Percentiles rank a stretch among this genome's conserved stretches.
These are phyloP conservation scores for Loris lydekkerianus DNA, from an alignment of 2,797 vertebrate species.

Conservation along the genomic window DNA sequence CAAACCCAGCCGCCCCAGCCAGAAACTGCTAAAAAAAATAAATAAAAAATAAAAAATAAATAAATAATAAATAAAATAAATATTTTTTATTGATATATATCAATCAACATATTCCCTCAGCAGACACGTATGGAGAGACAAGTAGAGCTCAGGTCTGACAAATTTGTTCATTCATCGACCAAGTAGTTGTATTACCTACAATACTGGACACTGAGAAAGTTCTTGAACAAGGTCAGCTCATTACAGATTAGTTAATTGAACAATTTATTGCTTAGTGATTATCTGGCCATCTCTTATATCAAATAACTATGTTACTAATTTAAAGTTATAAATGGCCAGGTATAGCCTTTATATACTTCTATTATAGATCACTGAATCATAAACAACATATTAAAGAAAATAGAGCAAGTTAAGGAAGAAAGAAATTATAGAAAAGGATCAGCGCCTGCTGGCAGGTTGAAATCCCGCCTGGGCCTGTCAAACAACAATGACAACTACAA, in stretches of 20 bases:
- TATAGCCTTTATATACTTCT: background rate
- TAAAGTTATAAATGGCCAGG: background rate
- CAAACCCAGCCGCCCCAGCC: too few relatives aligned
- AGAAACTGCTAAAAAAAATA: too few relatives aligned
- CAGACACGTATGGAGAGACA: background rate
- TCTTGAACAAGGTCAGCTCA: background rate
- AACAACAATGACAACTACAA: too few relatives aligned
- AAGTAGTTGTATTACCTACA: background rate
- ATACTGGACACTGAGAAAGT: background rate
- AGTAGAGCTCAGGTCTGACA: background rate
- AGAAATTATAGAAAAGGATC: background rate
- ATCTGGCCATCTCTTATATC: conserved; percentile 5
- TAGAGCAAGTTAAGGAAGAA: background rate
- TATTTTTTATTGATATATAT: too few relatives aligned
- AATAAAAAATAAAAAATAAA: too few relatives aligned
- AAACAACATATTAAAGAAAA: background rate
- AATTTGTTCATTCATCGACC: background rate
- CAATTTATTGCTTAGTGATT: conserved; percentile 30
- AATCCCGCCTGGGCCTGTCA: too few relatives aligned
- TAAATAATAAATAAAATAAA: too few relatives aligned
- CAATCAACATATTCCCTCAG: background rate
- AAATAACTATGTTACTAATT: conserved; percentile 13
- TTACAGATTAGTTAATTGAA: background rate
- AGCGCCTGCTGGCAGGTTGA: too few relatives aligned
- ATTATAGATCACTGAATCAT: background rate